Evolutionary conservation across 2,113 vertebrate species (phyloP), one percentile per base, ranked within the genome.

Genomic region (Brachypodius melanocephalos): DNA sequence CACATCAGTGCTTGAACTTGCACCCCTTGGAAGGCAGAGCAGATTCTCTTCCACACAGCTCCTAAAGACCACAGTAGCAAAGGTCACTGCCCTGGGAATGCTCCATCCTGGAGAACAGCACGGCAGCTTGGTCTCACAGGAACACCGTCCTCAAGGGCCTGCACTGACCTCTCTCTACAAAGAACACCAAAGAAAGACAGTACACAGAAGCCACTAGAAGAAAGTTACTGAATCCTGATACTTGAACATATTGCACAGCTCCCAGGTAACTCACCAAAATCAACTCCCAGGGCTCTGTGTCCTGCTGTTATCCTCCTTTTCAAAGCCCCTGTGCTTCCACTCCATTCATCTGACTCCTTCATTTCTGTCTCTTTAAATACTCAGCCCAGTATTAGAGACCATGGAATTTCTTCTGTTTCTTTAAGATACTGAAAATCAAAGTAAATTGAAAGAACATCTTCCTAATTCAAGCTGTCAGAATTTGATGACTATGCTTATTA

Each of bases 401-500:
- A 28, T 8, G 12, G 52, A 74, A 68, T 59, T 88, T 67, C 42
- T 91, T 52, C 57, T 52, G 17, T 58, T 77, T 79, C 59, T 93
- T 90, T 66, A 93, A 95, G 67, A 93, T 46, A 45, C 9, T 80
- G 38, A 93, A 91, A 96, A 83, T 80, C 71, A 73, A 57, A 73
- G 54, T n/a, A 55, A 62, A 59, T 48, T 17, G n/a, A 32, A 74
- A 88, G 87, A 77, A 40, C 4, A 52, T 24, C 40, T 87, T 89
- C 42, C 31, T 62, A 71, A 88, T 90, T 88, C 48, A 59, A 85
- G 72, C 88, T 85, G 75, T 88, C 91, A 93, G 54, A 90, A 88
- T 80, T 49, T 93, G 75, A 96, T 83, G 71, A 88, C n/a, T 83
- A 10, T 2, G 16, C 65, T 67, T 91, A 96, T 96, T 90, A 94